Percentiles rank a stretch among this genome's conserved stretches.
phyloP scores from a whole-genome alignment of 2,888 invertebrate species.

The Hemistola chrysoprasaria region DNA sequence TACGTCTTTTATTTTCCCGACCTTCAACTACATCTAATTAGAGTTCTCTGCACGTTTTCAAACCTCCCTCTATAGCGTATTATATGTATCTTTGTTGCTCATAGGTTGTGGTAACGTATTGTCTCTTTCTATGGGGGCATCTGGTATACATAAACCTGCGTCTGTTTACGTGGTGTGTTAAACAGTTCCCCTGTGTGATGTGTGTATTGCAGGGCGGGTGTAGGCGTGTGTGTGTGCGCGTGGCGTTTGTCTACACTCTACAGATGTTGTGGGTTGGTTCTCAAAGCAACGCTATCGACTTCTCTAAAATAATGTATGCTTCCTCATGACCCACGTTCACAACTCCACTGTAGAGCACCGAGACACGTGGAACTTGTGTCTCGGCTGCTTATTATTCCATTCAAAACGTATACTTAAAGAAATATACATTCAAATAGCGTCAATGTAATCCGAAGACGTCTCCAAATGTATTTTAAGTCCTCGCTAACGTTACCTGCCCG shows the following conservation, averaged over 20 bases:
- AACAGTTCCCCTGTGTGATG: constrained; percentile 45
- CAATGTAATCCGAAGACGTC: constrained; percentile 33
- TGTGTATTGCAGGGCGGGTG: constrained; percentile 65
- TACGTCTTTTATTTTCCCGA: constrained; percentile 63
- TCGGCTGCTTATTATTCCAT: constrained; percentile 58
- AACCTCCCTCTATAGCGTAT: constrained; percentile 55
- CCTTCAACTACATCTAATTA: constrained; percentile 77
- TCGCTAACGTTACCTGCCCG: constrained; percentile 29
- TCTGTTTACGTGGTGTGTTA: constrained; percentile 69
- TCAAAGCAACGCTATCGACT: constrained; percentile 60
- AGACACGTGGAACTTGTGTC: constrained; percentile 51
- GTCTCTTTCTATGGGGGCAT: constrained; percentile 77
- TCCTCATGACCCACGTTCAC: constrained; percentile 75
- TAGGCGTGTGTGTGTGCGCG: constrained; percentile 62
- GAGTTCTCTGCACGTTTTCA: constrained; percentile 70
- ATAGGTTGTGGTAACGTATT: constrained; percentile 45
- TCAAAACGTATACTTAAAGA: constrained; percentile 45
- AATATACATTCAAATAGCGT: constrained; percentile 48
- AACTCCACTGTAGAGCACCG: constrained; percentile 41
- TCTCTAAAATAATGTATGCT: constrained; percentile 67
- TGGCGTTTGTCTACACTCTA: constrained; percentile 70
- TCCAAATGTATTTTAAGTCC: constrained; percentile 28
- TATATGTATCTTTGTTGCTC: constrained; percentile 61
- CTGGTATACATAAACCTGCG: constrained; percentile 78
- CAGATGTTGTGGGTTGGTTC: constrained; percentile 76